Conservation (phyloP, 2,888 invertebrate genomes). For the Anaspis maculata region DNA sequence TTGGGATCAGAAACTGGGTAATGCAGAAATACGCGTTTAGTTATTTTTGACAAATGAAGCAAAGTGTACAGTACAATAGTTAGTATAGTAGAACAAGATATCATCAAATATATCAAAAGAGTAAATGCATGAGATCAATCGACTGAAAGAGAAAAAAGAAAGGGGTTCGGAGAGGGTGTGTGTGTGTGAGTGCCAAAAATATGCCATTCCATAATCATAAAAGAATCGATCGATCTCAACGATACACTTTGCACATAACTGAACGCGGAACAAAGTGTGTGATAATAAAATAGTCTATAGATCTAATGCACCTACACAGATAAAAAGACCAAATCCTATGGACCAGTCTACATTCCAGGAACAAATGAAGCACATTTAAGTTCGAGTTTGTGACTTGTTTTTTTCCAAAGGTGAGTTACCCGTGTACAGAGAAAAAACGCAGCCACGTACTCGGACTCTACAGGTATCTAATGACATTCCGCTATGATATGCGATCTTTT, state of each 20-base stretch:
- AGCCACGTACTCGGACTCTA: conserved; percentile 34
- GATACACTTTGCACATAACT: conserved; percentile 14
- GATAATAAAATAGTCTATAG: conserved; percentile 12
- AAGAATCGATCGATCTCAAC: conserved; percentile 8
- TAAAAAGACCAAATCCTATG: conserved; percentile 33
- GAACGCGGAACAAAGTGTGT: conserved; percentile 22
- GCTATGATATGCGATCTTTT: conserved; percentile 31
- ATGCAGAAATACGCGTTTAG: conserved; percentile 36
- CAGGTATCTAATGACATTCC: conserved; percentile 33
- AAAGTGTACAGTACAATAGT: too few relatives aligned
- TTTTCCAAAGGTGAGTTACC: not conserved
- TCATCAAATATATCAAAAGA: too few relatives aligned
- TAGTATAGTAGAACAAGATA: too few relatives aligned
- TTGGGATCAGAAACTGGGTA: conserved; percentile 41
- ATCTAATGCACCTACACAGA: conserved; percentile 39
- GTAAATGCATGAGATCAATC: conserved; percentile 6
- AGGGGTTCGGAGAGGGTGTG: not conserved
- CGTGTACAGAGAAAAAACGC: not conserved
- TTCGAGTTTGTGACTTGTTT: conserved; percentile 26
- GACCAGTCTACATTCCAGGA: conserved; percentile 41
- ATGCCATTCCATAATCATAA: not conserved
- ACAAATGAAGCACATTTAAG: conserved; percentile 44
- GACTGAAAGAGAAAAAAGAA: too few relatives aligned
- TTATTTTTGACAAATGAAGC: conserved; percentile 15
- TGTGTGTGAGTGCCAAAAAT: conserved; percentile 1